Evolutionary conservation across 1,140 invertebrate species (phyloP).

Genomic region (Pogonus chalceus): DNA sequence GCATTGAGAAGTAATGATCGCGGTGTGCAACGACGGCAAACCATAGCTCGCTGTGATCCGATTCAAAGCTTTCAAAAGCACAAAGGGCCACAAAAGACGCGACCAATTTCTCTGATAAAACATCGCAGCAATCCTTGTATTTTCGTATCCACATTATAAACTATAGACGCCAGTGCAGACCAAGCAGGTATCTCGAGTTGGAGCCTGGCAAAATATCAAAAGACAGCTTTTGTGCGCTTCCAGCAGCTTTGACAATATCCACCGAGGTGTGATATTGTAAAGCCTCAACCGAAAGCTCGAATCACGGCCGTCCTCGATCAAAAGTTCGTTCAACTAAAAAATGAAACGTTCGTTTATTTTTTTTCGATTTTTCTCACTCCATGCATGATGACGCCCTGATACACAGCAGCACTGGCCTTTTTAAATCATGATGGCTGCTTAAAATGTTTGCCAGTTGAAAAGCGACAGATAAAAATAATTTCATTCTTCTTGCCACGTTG

Average conservation of each 20-base stretch:
- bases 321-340: slow-evolving; percentile 6
- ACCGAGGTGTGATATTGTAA: slow-evolving; percentile 5
- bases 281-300: slow-evolving; percentile 3
- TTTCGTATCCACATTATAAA: slow-evolving; percentile 5
- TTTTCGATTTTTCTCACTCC: background rate
- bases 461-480: too few relatives aligned
- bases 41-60: background rate
- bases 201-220: slow-evolving; percentile 1
- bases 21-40: too few relatives aligned
- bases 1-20: too few relatives aligned
- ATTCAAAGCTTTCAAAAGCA: background rate
- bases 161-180: slow-evolving; percentile 1
- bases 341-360: background rate
- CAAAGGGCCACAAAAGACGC: background rate
- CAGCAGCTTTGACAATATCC: slow-evolving; percentile 3
- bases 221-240: slow-evolving; percentile 5
- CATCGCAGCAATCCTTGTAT: background rate
- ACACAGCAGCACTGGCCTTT: too few relatives aligned
- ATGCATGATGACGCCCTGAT: background rate
- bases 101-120: slow-evolving; percentile 1
- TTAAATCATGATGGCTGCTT: too few relatives aligned
- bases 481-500: too few relatives aligned
- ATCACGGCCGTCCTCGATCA: slow-evolving; percentile 1
- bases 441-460: too few relatives aligned
- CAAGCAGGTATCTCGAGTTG: background rate